Conservation (phyloP, 2,888 invertebrate genomes). For the Camponotus fellah region DNA sequence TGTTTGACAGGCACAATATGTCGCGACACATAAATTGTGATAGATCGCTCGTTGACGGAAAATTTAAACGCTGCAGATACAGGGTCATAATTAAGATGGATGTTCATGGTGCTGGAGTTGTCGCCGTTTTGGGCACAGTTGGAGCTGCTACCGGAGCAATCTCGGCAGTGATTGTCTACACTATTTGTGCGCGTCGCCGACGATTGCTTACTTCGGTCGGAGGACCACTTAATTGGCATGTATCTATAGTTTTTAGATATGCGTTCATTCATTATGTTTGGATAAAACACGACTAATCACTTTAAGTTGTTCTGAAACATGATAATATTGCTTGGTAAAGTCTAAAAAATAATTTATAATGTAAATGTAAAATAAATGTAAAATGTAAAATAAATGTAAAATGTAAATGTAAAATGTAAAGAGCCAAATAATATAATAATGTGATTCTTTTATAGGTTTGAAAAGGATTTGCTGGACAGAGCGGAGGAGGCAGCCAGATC, state of each 20-base stretch:
- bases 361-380: not conserved
- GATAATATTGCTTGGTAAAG: not conserved
- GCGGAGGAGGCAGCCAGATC: conserved; percentile 78
- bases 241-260: not conserved
- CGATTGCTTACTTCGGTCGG: conserved; percentile 74
- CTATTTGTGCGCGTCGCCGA: conserved; percentile 79
- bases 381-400: not conserved
- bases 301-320: not conserved
- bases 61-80: conserved; percentile 10
- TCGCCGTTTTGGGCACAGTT: conserved; percentile 79
- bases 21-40: not conserved
- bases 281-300: not conserved
- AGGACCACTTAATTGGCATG: conserved; percentile 80
- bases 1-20: not conserved
- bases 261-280: not conserved
- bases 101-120: conserved; percentile 78
- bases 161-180: conserved; percentile 81
- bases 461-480: conserved; percentile 80
- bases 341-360: not conserved
- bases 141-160: conserved; percentile 82
- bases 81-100: conserved; percentile 72
- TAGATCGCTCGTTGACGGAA: not conserved
- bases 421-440: not conserved
- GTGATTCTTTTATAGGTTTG: conserved; percentile 78
- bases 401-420: not conserved